Base-by-base conservation (phyloP, 2,113 vertebrate species). In the Piaya cayana region DNA sequence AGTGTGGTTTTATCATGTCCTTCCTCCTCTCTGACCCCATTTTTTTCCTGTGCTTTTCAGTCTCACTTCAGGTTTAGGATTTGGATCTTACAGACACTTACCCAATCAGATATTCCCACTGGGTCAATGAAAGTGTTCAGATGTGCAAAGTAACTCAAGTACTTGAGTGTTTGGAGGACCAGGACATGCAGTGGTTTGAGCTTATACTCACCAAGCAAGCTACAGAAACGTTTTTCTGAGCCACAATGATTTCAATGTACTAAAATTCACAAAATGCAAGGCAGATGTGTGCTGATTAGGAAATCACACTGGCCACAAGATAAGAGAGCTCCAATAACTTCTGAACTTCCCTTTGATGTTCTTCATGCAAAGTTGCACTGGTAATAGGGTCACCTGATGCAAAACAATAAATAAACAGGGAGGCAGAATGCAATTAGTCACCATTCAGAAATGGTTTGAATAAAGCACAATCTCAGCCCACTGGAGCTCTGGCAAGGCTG, bases 211-310 rank as follows among this genome's bases (percentile, higher is more conserved):
- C 32, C 26, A 32, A 79, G 30, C 30, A 65, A 67, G 37, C 45
- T 93, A 36, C 75, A 92, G 64, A 63, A 69, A 68, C 86, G 19
- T 36, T 82, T 82, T 94, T 88, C 37, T 63, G 76, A 76, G 42
- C 59, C 50, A 27, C 59, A 60, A 15, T 67, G 67, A 94, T 59
- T 92, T 93, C 64, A 92, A 68, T 0, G 5, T 75, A 82, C 52
- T 96, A 94, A 88, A 93, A 95, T 90, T n/a, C 52, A 86, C 47
- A 34, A 90, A 96, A 95, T 47, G 32, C 59, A 58, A 93, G 69
- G 79, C 92, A 94, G 93, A 93, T 86, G 88, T 83, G 74, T 7
- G 9, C 47, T 30, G 42, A 55, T 65, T 53, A 62, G 45, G 77
- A 95, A 95, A 88, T 59, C 2, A 21, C 13, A 18, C n/a, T 85